phyloP scores from a whole-genome alignment of 2,113 vertebrate species.

The Colaptes auratus region DNA sequence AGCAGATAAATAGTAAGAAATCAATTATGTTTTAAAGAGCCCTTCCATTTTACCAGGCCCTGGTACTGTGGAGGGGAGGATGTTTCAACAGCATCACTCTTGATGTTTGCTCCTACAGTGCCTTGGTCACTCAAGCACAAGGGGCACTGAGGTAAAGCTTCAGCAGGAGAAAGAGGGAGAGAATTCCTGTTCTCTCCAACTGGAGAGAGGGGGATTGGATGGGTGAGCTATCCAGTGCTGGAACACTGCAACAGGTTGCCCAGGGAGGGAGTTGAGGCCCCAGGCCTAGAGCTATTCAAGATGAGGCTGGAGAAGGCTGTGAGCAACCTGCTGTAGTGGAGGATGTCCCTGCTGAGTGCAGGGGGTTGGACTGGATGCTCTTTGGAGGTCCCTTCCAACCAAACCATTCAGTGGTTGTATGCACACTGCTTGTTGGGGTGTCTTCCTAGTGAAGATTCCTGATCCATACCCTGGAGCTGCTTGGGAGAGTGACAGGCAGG shows the following conservation, averaged over 20 bases:
- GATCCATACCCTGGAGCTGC: not conserved
- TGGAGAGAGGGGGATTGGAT: too few relatives aligned
- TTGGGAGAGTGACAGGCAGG: not conserved
- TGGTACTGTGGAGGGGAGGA: not conserved
- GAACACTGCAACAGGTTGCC: too few relatives aligned
- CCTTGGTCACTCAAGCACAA: not conserved
- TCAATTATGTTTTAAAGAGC: not conserved
- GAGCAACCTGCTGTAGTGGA: not conserved
- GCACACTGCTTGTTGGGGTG: accelerated
- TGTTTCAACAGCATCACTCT: conserved; percentile 11
- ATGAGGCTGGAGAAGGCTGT: too few relatives aligned
- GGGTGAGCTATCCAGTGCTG: too few relatives aligned
- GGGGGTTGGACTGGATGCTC: too few relatives aligned
- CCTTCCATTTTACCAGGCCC: conserved; percentile 7
- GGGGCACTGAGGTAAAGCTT: not conserved
- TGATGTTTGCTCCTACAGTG: conserved; percentile 8
- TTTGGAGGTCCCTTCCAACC: too few relatives aligned
- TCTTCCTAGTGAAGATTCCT: not conserved
- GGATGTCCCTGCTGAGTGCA: too few relatives aligned
- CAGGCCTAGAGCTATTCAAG: too few relatives aligned
- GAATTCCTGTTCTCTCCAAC: not conserved
- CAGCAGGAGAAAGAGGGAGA: not conserved
- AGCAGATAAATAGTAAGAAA: conserved; percentile 41
- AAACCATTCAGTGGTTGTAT: too few relatives aligned
- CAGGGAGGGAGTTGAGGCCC: too few relatives aligned